Base-by-base conservation (phyloP, 2,797 vertebrate species). In the Crotalus adamanteus region DNA sequence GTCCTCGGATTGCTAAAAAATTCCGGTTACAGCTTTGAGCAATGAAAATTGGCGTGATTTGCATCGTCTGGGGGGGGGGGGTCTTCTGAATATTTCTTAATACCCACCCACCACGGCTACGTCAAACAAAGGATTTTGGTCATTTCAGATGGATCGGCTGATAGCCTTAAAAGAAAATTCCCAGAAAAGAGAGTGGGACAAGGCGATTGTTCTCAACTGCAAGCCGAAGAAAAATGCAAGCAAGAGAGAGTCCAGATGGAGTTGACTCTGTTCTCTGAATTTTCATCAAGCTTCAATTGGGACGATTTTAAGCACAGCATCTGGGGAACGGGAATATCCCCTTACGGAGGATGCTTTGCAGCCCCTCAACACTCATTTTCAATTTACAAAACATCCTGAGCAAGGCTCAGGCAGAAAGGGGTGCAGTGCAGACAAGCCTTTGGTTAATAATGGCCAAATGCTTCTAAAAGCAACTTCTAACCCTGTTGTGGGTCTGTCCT, bases 381-480 rank as follows among this genome's bases (percentile, higher is more conserved):
- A 13, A 20, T 53, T n/a, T 31, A 47, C 37, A 28, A 78, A 60
- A 51, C 26, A 91, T 42, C n/a, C 20, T 20, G 56, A 88, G 4
- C 37, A 56, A 56, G 9, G 26, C 89, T 55, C 47, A 37, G 56
- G n/a, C 25, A 25, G 22, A 31, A 42, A 83, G 55, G 18, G 1
- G 2, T 88, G 18, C 56, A 53, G 3, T 37, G 86, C 13, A 11
- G 55, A 94, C 95, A 95, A 96, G 96, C 95, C 83, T 94, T 95
- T 87, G 91, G 94, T 95, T 91, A 92, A 1, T 93, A 94, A 95
- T 93, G 96, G 95, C 92, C 12, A 91, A 42, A 93, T 86, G 20
- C 90, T 63, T 37, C 1, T 0, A 0, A 93, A 42, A 92, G 88
- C 0, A 47, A 95, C 92, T 94, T 93, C 73, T 25, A 93, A 3